Conservation (phyloP, 2,888 invertebrate genomes). For the Eucera pruinosa region DNA sequence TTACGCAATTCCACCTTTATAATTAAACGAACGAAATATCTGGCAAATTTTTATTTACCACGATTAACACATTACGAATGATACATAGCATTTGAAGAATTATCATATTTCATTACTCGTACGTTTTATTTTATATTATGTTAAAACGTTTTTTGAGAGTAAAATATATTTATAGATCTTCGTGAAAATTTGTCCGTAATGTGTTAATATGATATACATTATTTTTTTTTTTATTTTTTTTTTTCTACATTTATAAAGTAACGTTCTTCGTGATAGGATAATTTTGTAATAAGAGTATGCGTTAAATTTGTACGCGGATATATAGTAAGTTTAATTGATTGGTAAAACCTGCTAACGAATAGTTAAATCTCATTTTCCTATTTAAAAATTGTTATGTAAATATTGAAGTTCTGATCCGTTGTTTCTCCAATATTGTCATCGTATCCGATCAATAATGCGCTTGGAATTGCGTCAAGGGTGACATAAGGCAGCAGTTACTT, state of each 20-base stretch:
- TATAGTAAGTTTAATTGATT: not conserved
- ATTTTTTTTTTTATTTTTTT: conserved; percentile 19
- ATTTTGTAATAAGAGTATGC: conserved; percentile 4
- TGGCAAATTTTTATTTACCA: not conserved
- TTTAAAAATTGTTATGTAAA: conserved; percentile 26
- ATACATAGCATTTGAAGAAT: not conserved
- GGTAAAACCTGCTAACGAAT: not conserved
- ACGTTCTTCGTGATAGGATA: not conserved
- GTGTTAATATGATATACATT: conserved; percentile 10
- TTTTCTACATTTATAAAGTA: not conserved
- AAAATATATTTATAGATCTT: too few species aligned
- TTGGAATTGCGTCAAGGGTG: conserved; percentile 70
- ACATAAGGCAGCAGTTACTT: conserved; percentile 54
- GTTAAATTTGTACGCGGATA: conserved; percentile 8
- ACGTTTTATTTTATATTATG: conserved; percentile 35
- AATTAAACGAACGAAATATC: not conserved
- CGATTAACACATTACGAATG: conserved; percentile 45
- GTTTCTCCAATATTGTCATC: not conserved
- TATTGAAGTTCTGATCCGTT: not conserved
- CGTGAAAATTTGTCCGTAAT: conserved; percentile 28
- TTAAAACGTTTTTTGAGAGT: not conserved
- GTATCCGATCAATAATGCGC: conserved; percentile 5
- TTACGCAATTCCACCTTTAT: conserved; percentile 65
- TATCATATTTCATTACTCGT: not conserved
- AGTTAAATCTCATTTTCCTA: conserved; percentile 3